A percentile compares a stretch with the other conserved stretches of the same genome.
phyloP scores from a whole-genome alignment of 1,140 invertebrate genomes.

The Ctenoplectra terminalis region DNA sequence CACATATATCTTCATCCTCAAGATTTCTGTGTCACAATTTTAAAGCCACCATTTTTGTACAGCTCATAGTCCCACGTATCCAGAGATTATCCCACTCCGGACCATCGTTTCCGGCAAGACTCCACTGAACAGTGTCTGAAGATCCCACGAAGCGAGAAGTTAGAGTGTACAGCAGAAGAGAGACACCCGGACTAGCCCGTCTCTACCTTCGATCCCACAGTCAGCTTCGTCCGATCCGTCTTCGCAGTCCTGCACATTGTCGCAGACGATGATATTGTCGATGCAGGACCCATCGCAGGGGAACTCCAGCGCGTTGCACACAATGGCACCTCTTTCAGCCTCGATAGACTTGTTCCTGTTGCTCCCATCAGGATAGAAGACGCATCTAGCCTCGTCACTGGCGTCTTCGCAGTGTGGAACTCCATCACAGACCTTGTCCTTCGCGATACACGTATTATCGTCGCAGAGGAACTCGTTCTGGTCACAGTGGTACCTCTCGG shows the following conservation, averaged over 20 bases:
- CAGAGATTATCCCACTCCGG: not conserved
- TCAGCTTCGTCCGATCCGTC: slow-evolving; percentile 82
- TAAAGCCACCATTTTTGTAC: slow-evolving; percentile 17
- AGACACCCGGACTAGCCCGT: not conserved
- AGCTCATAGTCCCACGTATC: not conserved
- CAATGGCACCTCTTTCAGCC: not conserved
- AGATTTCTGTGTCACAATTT: not conserved
- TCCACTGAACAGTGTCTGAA: not conserved
- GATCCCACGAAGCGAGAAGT: slow-evolving; percentile 32
- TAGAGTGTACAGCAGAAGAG: slow-evolving; percentile 17
- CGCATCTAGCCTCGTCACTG: slow-evolving; percentile 86
- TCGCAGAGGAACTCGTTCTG: slow-evolving; percentile 84
- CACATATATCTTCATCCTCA: not conserved
- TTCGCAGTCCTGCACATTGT: slow-evolving; percentile 79
- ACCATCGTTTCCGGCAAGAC: too few species aligned
- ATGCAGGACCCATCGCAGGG: slow-evolving; percentile 78
- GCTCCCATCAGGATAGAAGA: too few species aligned
- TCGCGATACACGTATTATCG: slow-evolving; percentile 84
- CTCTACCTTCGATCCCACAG: slow-evolving; percentile 67
- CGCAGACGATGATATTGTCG: slow-evolving; percentile 76
- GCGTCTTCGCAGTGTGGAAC: slow-evolving; percentile 89
- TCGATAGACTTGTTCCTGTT: not conserved
- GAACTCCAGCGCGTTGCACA: not conserved
- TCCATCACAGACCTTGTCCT: slow-evolving; percentile 87
- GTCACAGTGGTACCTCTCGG: not conserved